phyloP scores from a whole-genome alignment of 2,113 vertebrate species.

The Aspiorhynchus laticeps region DNA sequence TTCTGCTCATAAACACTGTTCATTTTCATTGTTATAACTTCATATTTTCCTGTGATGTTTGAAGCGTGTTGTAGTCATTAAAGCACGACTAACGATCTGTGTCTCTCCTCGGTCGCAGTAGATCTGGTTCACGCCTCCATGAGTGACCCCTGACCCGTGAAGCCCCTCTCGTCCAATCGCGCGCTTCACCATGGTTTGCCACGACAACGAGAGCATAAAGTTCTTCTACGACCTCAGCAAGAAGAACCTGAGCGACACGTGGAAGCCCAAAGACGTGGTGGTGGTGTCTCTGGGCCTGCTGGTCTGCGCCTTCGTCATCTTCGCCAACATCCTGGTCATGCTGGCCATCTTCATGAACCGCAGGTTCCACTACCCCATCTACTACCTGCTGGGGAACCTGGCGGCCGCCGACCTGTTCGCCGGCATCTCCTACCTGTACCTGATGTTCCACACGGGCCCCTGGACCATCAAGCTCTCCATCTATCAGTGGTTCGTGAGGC shows the following conservation, averaged over 20 bases:
- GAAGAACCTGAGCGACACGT: conserved; percentile 68
- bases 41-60: not conserved
- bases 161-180: not conserved
- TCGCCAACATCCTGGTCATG: conserved; percentile 92
- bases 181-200: conserved; percentile 43
- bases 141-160: not conserved
- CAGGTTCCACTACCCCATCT: conserved; percentile 94
- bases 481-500: conserved; percentile 87
- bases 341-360: conserved; percentile 88
- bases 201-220: conserved; percentile 47
- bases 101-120: not conserved
- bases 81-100: not conserved
- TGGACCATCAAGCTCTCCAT: conserved; percentile 84
- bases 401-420: conserved; percentile 93
- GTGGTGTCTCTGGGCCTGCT: conserved; percentile 90
- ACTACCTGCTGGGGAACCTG: conserved; percentile 93
- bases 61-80: not conserved
- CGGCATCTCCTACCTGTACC: conserved; percentile 88
- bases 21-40: not conserved
- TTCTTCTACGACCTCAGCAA: conserved; percentile 68
- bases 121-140: not conserved
- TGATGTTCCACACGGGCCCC: conserved; percentile 97
- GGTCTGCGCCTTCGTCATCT: conserved; percentile 90
- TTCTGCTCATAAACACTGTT: not conserved
- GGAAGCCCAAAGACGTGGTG: conserved; percentile 62